phyloP scores from a whole-genome alignment of 2,888 invertebrate species.

The Bedellia somnulentella region DNA sequence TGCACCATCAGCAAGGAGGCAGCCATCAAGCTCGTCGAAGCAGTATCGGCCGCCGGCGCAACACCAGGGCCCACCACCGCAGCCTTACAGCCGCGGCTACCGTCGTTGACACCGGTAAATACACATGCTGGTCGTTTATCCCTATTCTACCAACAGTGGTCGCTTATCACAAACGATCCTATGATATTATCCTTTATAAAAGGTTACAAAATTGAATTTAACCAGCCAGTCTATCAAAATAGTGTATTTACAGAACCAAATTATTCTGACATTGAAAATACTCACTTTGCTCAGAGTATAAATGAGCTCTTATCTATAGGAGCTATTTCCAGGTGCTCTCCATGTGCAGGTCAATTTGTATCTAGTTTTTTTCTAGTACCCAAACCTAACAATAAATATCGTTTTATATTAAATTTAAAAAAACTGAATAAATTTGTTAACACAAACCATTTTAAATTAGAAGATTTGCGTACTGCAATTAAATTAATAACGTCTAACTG shows the following conservation, averaged over 20 bases:
- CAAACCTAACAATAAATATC: slow-evolving; percentile 4
- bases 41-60: neutral
- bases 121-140: slow-evolving; percentile 8
- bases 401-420: slow-evolving; percentile 8
- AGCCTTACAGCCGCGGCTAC: slow-evolving; percentile 1
- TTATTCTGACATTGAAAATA: slow-evolving; percentile 1
- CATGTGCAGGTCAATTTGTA: slow-evolving; percentile 6
- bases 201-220: slow-evolving; percentile 4
- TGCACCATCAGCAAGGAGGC: neutral
- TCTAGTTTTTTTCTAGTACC: slow-evolving; percentile 6
- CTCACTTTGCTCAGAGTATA: slow-evolving; percentile 5
- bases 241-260: neutral
- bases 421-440: too few species aligned
- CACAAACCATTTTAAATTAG: too few species aligned
- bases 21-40: neutral
- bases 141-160: slow-evolving; percentile 8
- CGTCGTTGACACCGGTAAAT: too few species aligned
- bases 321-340: slow-evolving; percentile 3
- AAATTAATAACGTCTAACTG: too few species aligned
- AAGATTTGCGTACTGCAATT: too few species aligned
- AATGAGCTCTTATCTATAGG: slow-evolving; percentile 1
- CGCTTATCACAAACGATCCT: slow-evolving; percentile 8
- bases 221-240: neutral
- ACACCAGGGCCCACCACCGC: neutral
- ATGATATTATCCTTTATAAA: slow-evolving; percentile 9